A percentile compares a stretch with the other conserved stretches of the same genome.
Conservation (phyloP, 2,113 vertebrate species). For the Elanoides forficatus region DNA sequence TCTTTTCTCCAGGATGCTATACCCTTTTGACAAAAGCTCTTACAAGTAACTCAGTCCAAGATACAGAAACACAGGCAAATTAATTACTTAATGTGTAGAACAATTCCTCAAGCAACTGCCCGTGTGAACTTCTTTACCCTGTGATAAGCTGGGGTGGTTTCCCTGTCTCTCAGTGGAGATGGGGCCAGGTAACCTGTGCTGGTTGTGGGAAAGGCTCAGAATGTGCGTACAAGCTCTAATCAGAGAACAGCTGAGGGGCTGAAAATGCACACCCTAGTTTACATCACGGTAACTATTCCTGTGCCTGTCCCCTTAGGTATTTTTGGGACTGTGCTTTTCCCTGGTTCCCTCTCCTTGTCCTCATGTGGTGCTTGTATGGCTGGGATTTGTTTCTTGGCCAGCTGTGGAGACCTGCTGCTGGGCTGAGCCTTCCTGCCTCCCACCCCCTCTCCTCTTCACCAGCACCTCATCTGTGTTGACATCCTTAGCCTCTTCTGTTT, state of each 20-base stretch:
- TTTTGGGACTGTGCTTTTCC: background rate
- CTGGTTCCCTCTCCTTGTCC: background rate
- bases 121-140: background rate
- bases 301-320: too few species aligned
- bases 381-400: background rate
- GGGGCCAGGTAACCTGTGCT: background rate
- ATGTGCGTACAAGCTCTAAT: background rate
- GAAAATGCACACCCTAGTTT: background rate
- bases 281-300: background rate
- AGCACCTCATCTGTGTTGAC: background rate
- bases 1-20: background rate
- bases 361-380: fast-evolving
- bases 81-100: background rate
- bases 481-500: background rate
- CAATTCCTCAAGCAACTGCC: background rate
- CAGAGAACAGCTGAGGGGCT: background rate
- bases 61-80: background rate
- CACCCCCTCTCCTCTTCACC: background rate
- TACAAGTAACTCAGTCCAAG: background rate
- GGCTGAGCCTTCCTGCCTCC: background rate
- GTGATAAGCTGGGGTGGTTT: background rate
- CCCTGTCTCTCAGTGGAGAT: background rate
- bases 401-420: background rate
- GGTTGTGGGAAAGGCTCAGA: background rate
- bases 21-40: background rate